These are phyloP conservation scores for Ethmia dodecea DNA, from an alignment of 2,888 invertebrate species.

Conservation along the genomic window DNA sequence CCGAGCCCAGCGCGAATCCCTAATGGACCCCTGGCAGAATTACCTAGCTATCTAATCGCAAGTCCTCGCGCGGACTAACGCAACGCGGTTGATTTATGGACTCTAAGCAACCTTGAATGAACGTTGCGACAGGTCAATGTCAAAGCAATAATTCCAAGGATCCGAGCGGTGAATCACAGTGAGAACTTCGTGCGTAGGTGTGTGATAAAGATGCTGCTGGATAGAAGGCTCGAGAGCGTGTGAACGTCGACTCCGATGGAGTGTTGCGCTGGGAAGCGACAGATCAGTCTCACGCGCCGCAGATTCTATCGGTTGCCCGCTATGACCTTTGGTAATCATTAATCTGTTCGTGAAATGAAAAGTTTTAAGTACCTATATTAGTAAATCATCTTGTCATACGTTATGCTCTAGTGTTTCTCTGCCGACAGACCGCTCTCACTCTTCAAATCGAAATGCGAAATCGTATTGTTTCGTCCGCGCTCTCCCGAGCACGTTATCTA, in stretches of 20 bases:
- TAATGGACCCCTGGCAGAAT: conserved; percentile 57
- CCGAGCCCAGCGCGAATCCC: conserved; percentile 32
- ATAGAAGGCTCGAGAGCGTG: conserved; percentile 44
- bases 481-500: conserved; percentile 65
- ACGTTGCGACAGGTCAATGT: conserved; percentile 26
- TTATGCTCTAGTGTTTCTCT: conserved; percentile 20
- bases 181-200: conserved; percentile 41
- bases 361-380: conserved; percentile 22
- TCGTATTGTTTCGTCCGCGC: conserved; percentile 55
- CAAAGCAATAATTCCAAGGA: conserved; percentile 19
- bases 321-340: conserved; percentile 44
- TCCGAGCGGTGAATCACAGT: conserved; percentile 37
- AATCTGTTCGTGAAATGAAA: conserved; percentile 49
- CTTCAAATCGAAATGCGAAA: conserved; percentile 48
- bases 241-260: conserved; percentile 35
- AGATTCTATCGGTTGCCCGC: conserved; percentile 51
- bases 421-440: conserved; percentile 47
- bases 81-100: conserved; percentile 34
- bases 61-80: conserved; percentile 35
- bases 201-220: conserved; percentile 42
- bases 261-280: conserved; percentile 32
- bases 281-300: conserved; percentile 57
- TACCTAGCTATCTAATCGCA: conserved; percentile 46
- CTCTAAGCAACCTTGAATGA: conserved; percentile 16
- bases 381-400: conserved; percentile 16